phyloP scores from a whole-genome alignment of 2,888 invertebrate species.

The Kryphioiulus occultus region DNA sequence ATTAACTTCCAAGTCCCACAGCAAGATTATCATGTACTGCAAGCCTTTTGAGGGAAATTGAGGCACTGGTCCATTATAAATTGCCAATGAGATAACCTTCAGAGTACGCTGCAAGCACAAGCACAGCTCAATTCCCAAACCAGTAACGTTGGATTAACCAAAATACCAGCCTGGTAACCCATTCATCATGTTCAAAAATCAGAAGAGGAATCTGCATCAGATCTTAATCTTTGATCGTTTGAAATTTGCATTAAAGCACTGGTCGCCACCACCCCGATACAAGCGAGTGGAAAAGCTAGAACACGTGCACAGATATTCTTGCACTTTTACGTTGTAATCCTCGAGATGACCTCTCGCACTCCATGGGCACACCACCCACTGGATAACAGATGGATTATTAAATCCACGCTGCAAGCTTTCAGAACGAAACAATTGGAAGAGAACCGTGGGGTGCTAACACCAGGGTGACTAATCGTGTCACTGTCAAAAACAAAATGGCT shows the following conservation, averaged over 20 bases:
- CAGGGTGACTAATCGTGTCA: conserved; percentile 22
- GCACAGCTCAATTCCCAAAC: neutral
- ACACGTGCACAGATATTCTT: conserved; percentile 18
- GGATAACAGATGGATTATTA: conserved; percentile 30
- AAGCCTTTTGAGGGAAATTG: no score
- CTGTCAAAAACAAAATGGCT: conserved; percentile 25
- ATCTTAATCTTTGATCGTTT: neutral
- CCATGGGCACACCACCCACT: conserved; percentile 17
- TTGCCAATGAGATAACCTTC: no score
- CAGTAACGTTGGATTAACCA: neutral
- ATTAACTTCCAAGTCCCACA: no score
- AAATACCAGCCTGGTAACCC: neutral
- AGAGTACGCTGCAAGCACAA: neutral
- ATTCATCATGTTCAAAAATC: conserved; percentile 17
- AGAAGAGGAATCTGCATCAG: conserved; percentile 1
- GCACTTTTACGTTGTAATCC: conserved; percentile 15
- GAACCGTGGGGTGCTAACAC: conserved; percentile 25
- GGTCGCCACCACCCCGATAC: neutral
- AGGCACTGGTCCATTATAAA: no score
- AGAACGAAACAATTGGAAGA: conserved; percentile 20
- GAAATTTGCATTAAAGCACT: neutral
- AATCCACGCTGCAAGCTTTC: neutral
- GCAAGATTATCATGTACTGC: no score
- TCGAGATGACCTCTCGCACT: neutral
- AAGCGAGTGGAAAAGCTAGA: neutral